Evolutionary conservation across 1,140 invertebrate genomes (phyloP).

Genomic region (Sinonovacula constricta): DNA sequence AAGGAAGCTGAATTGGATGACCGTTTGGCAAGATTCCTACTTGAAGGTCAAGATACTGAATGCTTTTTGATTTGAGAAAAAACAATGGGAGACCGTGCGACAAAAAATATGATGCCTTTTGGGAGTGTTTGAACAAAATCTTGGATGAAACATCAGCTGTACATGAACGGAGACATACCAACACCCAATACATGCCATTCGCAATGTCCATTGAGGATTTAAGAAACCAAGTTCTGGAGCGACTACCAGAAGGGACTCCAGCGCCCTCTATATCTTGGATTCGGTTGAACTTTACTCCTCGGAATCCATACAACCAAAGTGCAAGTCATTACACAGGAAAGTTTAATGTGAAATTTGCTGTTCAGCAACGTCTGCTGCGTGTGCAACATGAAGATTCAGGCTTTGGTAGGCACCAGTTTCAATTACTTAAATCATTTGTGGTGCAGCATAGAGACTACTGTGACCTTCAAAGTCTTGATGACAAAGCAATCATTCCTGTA

Average conservation of each 20-base stretch:
- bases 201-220: slow-evolving; percentile 24
- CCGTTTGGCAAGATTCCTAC: not conserved
- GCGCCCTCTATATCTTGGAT: slow-evolving; percentile 31
- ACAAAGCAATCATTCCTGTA: slow-evolving; percentile 56
- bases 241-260: slow-evolving; percentile 21
- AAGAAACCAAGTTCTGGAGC: not conserved
- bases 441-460: slow-evolving; percentile 36
- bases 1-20: not conserved
- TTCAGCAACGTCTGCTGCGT: slow-evolving; percentile 41
- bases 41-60: slow-evolving; percentile 1
- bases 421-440: slow-evolving; percentile 44
- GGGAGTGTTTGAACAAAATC: not conserved
- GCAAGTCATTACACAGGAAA: slow-evolving; percentile 27
- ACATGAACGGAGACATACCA: slow-evolving; percentile 36
- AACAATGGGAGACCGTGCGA: not conserved
- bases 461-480: slow-evolving; percentile 38
- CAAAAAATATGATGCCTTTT: slow-evolving; percentile 15
- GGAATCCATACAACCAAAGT: slow-evolving; percentile 12
- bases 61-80: slow-evolving; percentile 7
- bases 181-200: slow-evolving; percentile 8
- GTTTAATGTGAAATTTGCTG: slow-evolving; percentile 19
- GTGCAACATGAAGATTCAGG: slow-evolving; percentile 37
- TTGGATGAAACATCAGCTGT: slow-evolving; percentile 12
- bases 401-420: slow-evolving; percentile 24
- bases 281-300: slow-evolving; percentile 23